These are phyloP conservation scores for Cynaeus angustus DNA, from an alignment of 2,888 invertebrate genomes.

Conservation along the genomic window DNA sequence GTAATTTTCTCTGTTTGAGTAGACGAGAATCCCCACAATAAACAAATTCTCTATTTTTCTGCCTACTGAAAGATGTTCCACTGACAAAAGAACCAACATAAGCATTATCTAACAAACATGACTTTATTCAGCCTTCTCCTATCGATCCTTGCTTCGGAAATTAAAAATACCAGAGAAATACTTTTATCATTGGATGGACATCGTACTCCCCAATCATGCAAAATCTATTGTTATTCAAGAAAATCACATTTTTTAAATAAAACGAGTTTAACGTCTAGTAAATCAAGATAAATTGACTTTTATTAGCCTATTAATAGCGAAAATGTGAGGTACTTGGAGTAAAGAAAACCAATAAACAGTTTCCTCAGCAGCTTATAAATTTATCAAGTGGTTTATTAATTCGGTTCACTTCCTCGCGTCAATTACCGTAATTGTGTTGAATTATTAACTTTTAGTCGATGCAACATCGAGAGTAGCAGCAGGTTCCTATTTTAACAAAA, in stretches of 20 bases:
- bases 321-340: constrained; percentile 43
- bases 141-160: constrained; percentile 3
- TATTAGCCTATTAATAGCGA: constrained; percentile 46
- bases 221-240: constrained; percentile 23
- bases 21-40: too few species aligned
- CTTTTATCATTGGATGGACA: constrained; percentile 1
- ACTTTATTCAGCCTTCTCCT: background rate
- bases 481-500: background rate
- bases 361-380: constrained; percentile 42
- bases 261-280: constrained; percentile 35
- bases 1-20: too few species aligned
- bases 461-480: background rate
- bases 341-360: constrained; percentile 48
- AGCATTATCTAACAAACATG: background rate
- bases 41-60: too few species aligned
- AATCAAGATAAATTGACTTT: constrained; percentile 48
- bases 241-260: constrained; percentile 41
- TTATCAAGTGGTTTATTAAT: constrained; percentile 42
- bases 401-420: background rate
- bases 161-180: constrained; percentile 3
- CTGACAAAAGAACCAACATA: background rate
- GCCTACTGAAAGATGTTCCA: background rate
- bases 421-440: constrained; percentile 20
- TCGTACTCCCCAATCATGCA: background rate
- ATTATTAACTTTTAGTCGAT: background rate